Conservation (phyloP, 2,888 invertebrate genomes). For the Tetragonisca angustula region DNA sequence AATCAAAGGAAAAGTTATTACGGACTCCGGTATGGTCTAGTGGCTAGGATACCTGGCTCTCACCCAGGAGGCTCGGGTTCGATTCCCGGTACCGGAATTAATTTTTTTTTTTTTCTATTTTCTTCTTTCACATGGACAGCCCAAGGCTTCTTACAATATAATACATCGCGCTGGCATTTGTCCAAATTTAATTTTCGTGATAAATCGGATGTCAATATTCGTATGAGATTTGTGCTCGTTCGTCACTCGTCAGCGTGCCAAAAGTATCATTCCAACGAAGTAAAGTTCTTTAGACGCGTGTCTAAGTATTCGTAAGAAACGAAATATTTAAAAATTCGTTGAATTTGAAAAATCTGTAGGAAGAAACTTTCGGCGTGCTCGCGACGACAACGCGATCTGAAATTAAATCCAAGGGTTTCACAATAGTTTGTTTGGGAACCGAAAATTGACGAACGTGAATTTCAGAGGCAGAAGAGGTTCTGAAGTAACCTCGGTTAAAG, state of each 20-base stretch:
- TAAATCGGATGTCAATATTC: background rate
- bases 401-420: conserved; percentile 57
- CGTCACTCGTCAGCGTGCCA: background rate
- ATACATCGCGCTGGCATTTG: background rate
- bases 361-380: background rate
- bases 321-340: background rate
- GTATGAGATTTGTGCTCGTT: background rate
- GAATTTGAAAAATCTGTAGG: background rate
- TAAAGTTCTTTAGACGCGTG: background rate
- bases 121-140: background rate
- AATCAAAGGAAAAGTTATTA: rapidly evolving
- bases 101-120: conserved; percentile 64
- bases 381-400: conserved; percentile 47
- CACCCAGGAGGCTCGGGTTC: conserved; percentile 88
- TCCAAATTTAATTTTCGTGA: background rate
- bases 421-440: conserved; percentile 55
- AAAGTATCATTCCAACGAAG: background rate
- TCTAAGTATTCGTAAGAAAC: background rate
- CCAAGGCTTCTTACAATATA: background rate
- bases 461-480: conserved; percentile 16
- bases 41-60: conserved; percentile 86
- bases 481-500: background rate
- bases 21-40: conserved; percentile 46
- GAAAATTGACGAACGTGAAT: conserved; percentile 36
- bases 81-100: conserved; percentile 87